Percentiles rank a stretch among this genome's conserved stretches.
Evolutionary conservation across 37 sponge, comb jelly and placozoan species (phyloP).

Genomic region (Cladorhizidae sp.): DNA sequence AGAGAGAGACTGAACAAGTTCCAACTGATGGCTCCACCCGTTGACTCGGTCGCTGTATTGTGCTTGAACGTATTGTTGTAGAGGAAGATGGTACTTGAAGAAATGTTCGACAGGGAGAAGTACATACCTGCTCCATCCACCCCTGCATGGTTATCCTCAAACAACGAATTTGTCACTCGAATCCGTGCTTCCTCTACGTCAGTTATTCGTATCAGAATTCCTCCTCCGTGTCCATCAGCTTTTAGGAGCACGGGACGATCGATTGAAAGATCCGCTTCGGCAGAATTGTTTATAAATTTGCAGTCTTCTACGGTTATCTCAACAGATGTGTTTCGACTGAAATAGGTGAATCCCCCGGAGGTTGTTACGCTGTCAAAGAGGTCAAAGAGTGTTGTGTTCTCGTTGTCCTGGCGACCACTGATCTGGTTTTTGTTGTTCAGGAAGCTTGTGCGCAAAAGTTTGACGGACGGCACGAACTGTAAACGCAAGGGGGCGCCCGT

Average conservation of each 20-base stretch:
- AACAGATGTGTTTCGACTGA: slow-evolving; percentile 5
- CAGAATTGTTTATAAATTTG: slow-evolving; percentile 44
- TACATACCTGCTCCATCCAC: slow-evolving; percentile 78
- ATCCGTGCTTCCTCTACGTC: slow-evolving; percentile 14
- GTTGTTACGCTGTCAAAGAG: slow-evolving; percentile 47
- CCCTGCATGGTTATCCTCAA: slow-evolving; percentile 45
- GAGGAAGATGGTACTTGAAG: slow-evolving; percentile 29
- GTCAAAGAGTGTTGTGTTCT: slow-evolving; percentile 26
- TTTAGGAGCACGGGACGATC: slow-evolving; percentile 63
- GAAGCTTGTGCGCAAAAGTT: slow-evolving; percentile 37
- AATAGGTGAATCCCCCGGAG: slow-evolving; percentile 66
- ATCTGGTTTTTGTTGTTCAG: slow-evolving; percentile 42
- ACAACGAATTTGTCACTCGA: slow-evolving; percentile 27
- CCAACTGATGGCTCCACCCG: slow-evolving; percentile 75
- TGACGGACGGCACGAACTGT: slow-evolving; percentile 30
- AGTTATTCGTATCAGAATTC: slow-evolving; percentile 40
- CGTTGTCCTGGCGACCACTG: not conserved
- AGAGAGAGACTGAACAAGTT: slow-evolving; percentile 50
- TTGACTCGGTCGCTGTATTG: slow-evolving; percentile 44
- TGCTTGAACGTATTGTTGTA: slow-evolving; percentile 16
- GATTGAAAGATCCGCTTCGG: slow-evolving; percentile 18
- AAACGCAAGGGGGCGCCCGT: slow-evolving; percentile 50
- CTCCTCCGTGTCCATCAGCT: slow-evolving; percentile 79
- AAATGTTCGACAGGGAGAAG: slow-evolving; percentile 50
- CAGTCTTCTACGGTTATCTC: slow-evolving; percentile 47